phyloP scores from a whole-genome alignment of 2,888 invertebrate species.

The Tyria jacobaeae region DNA sequence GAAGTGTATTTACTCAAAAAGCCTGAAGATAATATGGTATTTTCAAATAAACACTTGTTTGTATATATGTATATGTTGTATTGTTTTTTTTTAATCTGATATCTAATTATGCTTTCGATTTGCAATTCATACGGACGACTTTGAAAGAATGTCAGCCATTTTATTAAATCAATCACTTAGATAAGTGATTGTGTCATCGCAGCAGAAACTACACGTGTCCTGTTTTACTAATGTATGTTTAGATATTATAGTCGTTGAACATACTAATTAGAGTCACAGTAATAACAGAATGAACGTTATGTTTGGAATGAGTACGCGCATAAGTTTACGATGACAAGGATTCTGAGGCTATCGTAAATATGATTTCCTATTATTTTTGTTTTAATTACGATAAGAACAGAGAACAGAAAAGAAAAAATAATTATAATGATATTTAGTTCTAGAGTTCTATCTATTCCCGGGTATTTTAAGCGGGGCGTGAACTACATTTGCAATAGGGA shows the following conservation, averaged over 20 bases:
- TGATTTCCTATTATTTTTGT: neutral
- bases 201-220: conserved; percentile 11
- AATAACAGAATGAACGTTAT: neutral
- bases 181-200: conserved; percentile 16
- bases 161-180: conserved; percentile 6
- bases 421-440: too few species aligned
- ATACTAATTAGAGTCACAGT: neutral
- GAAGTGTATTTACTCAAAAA: too few species aligned
- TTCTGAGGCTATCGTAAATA: neutral
- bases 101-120: neutral
- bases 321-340: neutral
- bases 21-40: neutral
- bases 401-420: too few species aligned
- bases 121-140: neutral
- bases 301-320: too few species aligned
- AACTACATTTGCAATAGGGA: too few species aligned
- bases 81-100: too few species aligned
- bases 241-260: conserved; percentile 7
- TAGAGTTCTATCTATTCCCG: too few species aligned
- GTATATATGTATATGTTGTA: too few species aligned
- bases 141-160: conserved; percentile 4
- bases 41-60: neutral
- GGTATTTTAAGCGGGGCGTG: too few species aligned
- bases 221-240: conserved; percentile 11
- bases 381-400: too few species aligned